phyloP scores from a whole-genome alignment of 2,888 invertebrate species.

The Tenodera sinensis region DNA sequence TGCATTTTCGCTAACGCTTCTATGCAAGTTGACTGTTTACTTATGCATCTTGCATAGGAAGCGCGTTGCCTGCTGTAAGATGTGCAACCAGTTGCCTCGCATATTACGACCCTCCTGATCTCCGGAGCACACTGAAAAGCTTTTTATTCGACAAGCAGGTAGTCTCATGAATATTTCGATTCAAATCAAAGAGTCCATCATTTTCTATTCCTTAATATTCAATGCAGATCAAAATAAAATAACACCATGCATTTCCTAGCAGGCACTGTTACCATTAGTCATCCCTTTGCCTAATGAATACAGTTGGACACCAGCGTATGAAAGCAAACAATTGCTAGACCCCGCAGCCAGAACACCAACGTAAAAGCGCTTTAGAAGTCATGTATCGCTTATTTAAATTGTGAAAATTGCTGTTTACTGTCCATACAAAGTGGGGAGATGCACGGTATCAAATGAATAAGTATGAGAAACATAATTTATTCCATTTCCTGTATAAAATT shows the following conservation, averaged over 20 bases:
- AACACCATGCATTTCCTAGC: background rate
- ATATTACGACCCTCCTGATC: background rate
- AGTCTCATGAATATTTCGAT: background rate
- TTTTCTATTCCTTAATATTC: background rate
- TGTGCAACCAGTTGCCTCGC: too few species aligned
- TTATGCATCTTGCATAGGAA: too few species aligned
- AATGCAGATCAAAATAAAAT: background rate
- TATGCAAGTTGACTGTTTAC: too few species aligned
- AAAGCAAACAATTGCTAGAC: background rate
- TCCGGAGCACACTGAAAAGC: background rate
- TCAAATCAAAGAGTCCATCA: background rate
- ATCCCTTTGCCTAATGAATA: background rate
- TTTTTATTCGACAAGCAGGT: background rate
- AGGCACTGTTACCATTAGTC: background rate
- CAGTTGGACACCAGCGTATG: background rate
- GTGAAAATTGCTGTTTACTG: background rate
- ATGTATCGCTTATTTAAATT: background rate
- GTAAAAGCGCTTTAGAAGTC: background rate
- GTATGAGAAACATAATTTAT: background rate
- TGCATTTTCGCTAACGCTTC: too few species aligned
- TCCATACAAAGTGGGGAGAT: background rate
- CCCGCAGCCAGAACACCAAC: background rate
- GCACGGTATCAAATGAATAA: background rate
- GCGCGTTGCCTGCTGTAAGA: too few species aligned
- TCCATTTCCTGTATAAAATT: background rate